Conservation (phyloP, 2,797 vertebrate genomes). For the Anas flavirostris region DNA sequence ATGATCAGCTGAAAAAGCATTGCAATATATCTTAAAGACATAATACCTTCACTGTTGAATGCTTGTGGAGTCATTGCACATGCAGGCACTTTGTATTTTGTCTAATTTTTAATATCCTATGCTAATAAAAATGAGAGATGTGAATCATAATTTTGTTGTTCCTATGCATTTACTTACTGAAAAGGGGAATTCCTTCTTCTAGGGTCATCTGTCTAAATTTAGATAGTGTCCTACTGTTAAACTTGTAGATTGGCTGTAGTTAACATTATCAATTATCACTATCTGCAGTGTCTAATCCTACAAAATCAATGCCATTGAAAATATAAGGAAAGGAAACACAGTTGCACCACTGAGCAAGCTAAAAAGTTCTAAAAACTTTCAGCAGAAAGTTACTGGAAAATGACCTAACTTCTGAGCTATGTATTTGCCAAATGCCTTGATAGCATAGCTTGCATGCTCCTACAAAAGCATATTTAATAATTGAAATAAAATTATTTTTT, state of each 20-base stretch:
- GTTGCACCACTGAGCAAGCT: neutral
- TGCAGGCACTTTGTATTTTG: neutral
- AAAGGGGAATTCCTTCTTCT: neutral
- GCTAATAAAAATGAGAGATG: neutral
- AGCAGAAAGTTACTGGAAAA: neutral
- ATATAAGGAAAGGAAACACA: neutral
- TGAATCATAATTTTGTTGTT: neutral
- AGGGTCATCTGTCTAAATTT: neutral
- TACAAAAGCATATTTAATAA: neutral
- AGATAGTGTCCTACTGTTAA: neutral
- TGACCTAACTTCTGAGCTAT: neutral
- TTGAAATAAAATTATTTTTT: neutral
- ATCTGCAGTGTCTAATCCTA: neutral
- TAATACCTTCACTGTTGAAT: neutral
- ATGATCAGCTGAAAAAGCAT: neutral
- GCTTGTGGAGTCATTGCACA: neutral
- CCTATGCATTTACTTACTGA: neutral
- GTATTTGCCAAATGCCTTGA: neutral
- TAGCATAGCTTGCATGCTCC: neutral
- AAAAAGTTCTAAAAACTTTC: neutral
- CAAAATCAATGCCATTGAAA: neutral
- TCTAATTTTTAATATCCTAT: neutral
- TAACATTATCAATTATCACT: neutral
- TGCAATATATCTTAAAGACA: neutral
- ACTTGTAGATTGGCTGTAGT: neutral